phyloP scores from a whole-genome alignment of 1,140 invertebrate genomes.

The Drusus annulatus region DNA sequence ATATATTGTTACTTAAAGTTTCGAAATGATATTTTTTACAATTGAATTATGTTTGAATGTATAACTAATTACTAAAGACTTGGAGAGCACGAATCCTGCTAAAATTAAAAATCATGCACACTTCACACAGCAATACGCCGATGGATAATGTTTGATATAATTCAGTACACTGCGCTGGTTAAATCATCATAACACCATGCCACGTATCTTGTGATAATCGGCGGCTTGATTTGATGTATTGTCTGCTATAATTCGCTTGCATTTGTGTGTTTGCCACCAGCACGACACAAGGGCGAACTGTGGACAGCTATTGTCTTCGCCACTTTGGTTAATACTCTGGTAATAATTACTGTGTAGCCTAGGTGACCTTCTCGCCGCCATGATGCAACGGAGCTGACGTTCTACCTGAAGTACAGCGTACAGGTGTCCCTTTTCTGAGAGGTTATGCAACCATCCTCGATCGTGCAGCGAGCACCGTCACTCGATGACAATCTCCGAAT shows the following conservation, averaged over 20 bases:
- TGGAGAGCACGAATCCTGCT: too few relatives aligned
- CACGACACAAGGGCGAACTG: constrained; percentile 27
- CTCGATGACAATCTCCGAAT: constrained; percentile 29
- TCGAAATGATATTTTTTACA: too few relatives aligned
- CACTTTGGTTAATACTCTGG: constrained; percentile 20
- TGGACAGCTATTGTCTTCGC: constrained; percentile 48
- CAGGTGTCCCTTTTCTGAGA: constrained; percentile 41
- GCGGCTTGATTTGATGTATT: constrained; percentile 29
- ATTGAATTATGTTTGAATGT: too few relatives aligned
- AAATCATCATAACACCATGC: background rate
- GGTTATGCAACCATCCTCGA: constrained; percentile 16
- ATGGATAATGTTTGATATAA: background rate
- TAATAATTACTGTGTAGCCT: constrained; percentile 12
- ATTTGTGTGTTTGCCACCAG: constrained; percentile 38
- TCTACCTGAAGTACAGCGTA: constrained; percentile 13
- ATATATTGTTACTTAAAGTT: too few relatives aligned
- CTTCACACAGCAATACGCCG: background rate
- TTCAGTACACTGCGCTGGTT: too few relatives aligned
- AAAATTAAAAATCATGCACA: too few relatives aligned
- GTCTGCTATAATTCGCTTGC: constrained; percentile 50
- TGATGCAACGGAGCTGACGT: constrained; percentile 27
- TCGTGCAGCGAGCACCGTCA: constrained; percentile 21
- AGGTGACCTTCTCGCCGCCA: constrained; percentile 31
- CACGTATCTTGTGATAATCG: background rate
- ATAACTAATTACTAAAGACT: too few relatives aligned